A percentile compares a stretch with the other conserved stretches of the same genome.
Evolutionary conservation across 92 coral and sea anemone species (phyloP).

Genomic region (Actinernus sp.): DNA sequence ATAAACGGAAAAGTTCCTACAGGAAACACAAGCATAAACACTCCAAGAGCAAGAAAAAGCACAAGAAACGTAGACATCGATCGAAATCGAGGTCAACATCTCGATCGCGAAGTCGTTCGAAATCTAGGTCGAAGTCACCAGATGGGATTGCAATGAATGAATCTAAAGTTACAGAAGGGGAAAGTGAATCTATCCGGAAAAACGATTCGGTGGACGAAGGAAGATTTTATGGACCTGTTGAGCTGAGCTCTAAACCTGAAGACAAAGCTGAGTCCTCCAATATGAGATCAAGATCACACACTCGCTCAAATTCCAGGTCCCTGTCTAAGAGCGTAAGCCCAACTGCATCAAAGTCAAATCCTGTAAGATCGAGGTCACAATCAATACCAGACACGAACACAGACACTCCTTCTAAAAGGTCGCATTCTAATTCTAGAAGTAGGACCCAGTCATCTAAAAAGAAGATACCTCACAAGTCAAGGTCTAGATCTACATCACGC

Average conservation of each 20-base stretch:
- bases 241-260: too few species aligned
- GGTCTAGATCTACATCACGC: too few species aligned
- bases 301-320: not conserved
- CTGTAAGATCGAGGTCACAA: too few species aligned
- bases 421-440: conserved; percentile 3
- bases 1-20: conserved; percentile 45
- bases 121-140: conserved; percentile 21
- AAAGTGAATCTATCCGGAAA: not conserved
- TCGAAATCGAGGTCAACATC: conserved; percentile 51
- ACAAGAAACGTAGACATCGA: conserved; percentile 67
- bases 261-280: not conserved
- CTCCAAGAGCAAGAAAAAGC: conserved; percentile 75
- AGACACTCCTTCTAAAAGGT: too few species aligned
- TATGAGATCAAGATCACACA: not conserved
- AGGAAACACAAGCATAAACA: conserved; percentile 87
- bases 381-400: too few species aligned
- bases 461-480: not conserved
- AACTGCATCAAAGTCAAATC: too few species aligned
- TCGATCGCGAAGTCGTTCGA: conserved; percentile 45
- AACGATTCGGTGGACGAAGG: too few species aligned
- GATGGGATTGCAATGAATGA: not conserved
- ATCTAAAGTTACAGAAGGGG: not conserved
- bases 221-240: too few species aligned
- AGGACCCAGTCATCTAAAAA: not conserved
- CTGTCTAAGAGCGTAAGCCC: too few species aligned